A percentile compares a stretch with the other conserved stretches of the same genome.
Conservation (phyloP, 2,113 vertebrate species). For the Syngnathus typhle region DNA sequence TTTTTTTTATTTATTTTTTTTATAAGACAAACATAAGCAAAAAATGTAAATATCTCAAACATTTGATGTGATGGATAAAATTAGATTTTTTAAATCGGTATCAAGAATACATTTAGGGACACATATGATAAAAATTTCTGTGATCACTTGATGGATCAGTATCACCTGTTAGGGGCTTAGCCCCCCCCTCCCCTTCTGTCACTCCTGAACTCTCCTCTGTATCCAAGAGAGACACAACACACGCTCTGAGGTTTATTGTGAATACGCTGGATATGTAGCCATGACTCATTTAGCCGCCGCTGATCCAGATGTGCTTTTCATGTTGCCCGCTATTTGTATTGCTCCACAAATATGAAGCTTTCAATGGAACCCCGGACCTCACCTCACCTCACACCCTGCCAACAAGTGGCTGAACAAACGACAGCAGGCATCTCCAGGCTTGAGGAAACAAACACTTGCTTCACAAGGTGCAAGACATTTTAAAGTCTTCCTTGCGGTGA, state of each 20-base stretch:
- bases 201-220: constrained; percentile 14
- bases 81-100: too few species aligned
- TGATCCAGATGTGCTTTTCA: constrained; percentile 1
- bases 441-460: too few species aligned
- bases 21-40: too few species aligned
- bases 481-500: too few species aligned
- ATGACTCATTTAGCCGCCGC: background rate
- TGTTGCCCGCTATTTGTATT: background rate
- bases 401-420: background rate
- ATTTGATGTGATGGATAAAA: too few species aligned
- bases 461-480: too few species aligned
- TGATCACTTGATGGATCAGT: constrained; percentile 38
- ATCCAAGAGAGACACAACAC: constrained; percentile 19
- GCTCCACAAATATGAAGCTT: background rate
- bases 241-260: background rate
- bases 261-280: background rate
- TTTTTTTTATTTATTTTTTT: too few species aligned
- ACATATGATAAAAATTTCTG: background rate
- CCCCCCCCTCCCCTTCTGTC: background rate
- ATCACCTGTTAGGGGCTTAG: constrained; percentile 46
- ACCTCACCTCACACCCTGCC: too few species aligned
- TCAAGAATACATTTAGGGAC: too few species aligned
- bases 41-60: too few species aligned
- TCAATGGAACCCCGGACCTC: background rate
- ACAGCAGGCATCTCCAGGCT: too few species aligned